Evolutionary conservation across 2,113 vertebrate species (phyloP), one percentile per base, ranked within the genome.

Genomic region (Phrynosoma blainvillii): DNA sequence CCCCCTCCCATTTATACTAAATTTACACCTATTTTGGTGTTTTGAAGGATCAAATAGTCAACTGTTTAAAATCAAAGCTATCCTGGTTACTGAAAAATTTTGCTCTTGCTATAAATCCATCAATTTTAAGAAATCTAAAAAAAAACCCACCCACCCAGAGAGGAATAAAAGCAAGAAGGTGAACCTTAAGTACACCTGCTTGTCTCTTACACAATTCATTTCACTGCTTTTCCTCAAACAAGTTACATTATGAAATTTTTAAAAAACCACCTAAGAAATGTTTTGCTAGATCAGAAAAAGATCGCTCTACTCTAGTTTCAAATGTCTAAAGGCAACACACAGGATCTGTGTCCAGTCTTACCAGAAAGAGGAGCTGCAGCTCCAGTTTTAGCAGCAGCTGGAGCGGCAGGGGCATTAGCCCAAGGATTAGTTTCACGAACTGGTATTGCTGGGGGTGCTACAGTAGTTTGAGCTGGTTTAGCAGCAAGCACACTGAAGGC

Each of bases 341-440:
- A 21, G 1, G 86, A 84, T 89, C 88, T 89, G 78, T 90, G 91
- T 94, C 94, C 91, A 85, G 13, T 92, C 98, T 98, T 98, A 99
- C 98, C 98, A 91, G 96, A 0, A 75, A 66, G 92, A 95, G 93
- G 1, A 66, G 96, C 96, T 96, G 95, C 96, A 71, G 96, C 93
- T 96, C 94, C 95, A 85, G 97, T 96, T 93, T 95, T 96, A 97
- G 95, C 93, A 84, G 92, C 95, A 79, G 84, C 88, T 71, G 88
- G 88, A 95, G 94, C 95, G 94, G 96, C 94, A 90, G 98, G 98
- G 95, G 95, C 96, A 94, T 98, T 97, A 93, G 98, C 98, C 99
- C 99, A 99, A 93, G 99, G 99, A 97, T 99, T 99, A 97, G 98
- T 99, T 92, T 99, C 98, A 95, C 98, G 98, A 89, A 98, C 97